Evolutionary conservation across 2,113 vertebrate species (phyloP).

Genomic region (Phalacrocorax carbo): DNA sequence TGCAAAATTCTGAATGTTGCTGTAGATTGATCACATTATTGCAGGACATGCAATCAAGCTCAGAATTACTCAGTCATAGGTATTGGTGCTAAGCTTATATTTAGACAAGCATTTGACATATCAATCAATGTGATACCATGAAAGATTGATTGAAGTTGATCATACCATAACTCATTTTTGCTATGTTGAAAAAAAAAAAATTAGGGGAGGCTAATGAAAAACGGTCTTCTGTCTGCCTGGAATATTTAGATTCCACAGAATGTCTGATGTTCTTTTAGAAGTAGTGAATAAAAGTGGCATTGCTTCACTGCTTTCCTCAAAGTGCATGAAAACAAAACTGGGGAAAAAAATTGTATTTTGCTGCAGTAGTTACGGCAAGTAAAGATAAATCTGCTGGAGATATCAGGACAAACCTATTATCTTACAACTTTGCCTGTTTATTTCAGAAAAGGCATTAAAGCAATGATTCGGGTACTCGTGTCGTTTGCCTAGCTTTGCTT

Average conservation of each 20-base stretch:
- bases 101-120: constrained; percentile 42
- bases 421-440: background rate
- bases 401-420: background rate
- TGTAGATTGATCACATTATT: background rate
- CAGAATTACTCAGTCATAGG: background rate
- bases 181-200: background rate
- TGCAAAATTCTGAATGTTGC: background rate
- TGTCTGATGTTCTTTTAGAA: background rate
- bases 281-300: background rate
- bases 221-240: background rate
- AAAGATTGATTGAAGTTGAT: constrained; percentile 6
- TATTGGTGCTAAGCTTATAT: constrained; percentile 5
- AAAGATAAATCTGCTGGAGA: background rate
- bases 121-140: background rate
- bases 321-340: background rate
- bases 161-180: background rate
- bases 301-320: background rate
- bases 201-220: background rate
- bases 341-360: background rate
- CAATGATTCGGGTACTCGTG: rapidly evolving
- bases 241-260: background rate
- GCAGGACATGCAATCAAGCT: background rate
- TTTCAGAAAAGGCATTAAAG: background rate
- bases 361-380: background rate
- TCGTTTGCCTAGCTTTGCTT: background rate